Conservation (phyloP, 2,888 invertebrate species). For the Drosophila setosimentum region DNA sequence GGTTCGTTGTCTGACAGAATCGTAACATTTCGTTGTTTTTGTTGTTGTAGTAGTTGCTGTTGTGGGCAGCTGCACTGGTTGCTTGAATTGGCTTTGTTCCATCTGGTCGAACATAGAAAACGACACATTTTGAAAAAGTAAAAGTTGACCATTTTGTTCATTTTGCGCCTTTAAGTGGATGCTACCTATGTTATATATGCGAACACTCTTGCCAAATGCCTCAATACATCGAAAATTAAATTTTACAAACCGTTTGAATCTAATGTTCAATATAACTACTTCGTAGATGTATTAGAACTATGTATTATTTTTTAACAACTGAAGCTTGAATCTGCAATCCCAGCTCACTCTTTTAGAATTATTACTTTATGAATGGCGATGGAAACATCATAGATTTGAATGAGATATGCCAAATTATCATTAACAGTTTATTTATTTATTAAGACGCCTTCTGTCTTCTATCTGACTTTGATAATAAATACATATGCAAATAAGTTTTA, state of each 20-base stretch:
- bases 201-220: conserved; percentile 17
- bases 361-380: background rate
- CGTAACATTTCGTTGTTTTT: conserved; percentile 55
- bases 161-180: conserved; percentile 35
- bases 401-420: background rate
- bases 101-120: conserved; percentile 75
- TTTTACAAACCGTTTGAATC: background rate
- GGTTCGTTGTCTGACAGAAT: conserved; percentile 69
- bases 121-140: conserved; percentile 71
- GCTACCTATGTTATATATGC: conserved; percentile 13
- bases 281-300: conserved; percentile 8
- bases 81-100: conserved; percentile 62
- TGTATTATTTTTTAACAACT: background rate
- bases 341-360: background rate
- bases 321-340: background rate
- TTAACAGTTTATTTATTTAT: background rate
- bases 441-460: background rate
- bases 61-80: conserved; percentile 65
- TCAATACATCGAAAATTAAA: background rate
- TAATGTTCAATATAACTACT: background rate
- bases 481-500: background rate
- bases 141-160: conserved; percentile 60
- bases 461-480: background rate
- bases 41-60: conserved; percentile 28
- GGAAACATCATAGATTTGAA: background rate